These are phyloP conservation scores for Rhadina sibilatrix DNA, from an alignment of 2,113 vertebrate species.

Conservation along the genomic window DNA sequence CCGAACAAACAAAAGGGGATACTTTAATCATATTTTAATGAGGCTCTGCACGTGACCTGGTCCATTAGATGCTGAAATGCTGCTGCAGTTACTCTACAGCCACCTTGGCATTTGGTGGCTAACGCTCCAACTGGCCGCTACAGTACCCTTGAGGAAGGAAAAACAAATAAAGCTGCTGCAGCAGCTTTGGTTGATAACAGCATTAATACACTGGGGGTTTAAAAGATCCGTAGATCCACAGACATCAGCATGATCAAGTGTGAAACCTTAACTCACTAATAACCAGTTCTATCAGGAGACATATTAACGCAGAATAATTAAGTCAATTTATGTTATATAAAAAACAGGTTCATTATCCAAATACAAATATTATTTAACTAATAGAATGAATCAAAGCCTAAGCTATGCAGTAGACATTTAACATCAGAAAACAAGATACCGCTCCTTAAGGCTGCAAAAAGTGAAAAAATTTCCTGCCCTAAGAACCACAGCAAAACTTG, in stretches of 20 bases:
- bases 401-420: neutral
- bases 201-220: neutral
- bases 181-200: neutral
- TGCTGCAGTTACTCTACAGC: neutral
- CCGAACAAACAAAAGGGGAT: neutral
- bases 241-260: neutral
- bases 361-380: neutral
- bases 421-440: neutral
- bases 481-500: neutral
- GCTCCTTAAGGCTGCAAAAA: neutral
- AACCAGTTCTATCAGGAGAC: neutral
- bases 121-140: neutral
- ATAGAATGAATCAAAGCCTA: neutral
- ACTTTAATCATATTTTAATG: slow-evolving; percentile 49
- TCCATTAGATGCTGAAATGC: slow-evolving; percentile 4
- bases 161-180: neutral
- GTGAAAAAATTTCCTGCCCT: neutral
- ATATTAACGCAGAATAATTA: neutral
- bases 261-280: neutral
- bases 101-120: slow-evolving; percentile 9
- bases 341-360: neutral
- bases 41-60: neutral
- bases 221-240: neutral
- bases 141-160: neutral
- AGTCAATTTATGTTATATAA: neutral